Conservation (phyloP, 2,113 vertebrate species). For the Neolamprologus kungweensis region DNA sequence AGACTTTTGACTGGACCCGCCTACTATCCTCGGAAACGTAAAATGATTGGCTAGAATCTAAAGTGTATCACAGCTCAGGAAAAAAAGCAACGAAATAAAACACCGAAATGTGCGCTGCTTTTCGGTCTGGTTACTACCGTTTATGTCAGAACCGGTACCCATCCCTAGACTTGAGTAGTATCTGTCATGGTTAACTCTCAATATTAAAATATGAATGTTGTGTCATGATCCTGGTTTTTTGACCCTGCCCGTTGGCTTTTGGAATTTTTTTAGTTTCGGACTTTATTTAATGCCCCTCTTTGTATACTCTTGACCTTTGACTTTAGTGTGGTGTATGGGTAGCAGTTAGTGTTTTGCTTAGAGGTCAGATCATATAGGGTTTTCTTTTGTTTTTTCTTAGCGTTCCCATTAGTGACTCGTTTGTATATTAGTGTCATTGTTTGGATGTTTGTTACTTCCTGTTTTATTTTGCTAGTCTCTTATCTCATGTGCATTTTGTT, state of each 20-base stretch:
- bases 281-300: neutral
- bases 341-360: neutral
- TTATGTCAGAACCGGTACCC: no score
- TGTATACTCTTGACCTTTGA: neutral
- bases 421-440: neutral
- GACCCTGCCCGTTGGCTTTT: neutral
- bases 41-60: no score
- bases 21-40: no score
- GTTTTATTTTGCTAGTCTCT: neutral
- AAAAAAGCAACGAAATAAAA: no score
- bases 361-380: neutral
- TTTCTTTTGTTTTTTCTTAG: neutral
- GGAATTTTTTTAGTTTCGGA: rapidly evolving
- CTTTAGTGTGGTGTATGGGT: neutral
- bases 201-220: neutral
- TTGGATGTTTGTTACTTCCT: neutral
- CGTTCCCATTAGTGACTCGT: neutral
- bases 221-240: neutral
- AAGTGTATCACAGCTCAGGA: no score
- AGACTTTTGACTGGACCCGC: no score
- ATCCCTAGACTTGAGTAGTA: neutral
- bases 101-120: no score
- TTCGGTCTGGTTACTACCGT: no score
- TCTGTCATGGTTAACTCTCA: neutral
- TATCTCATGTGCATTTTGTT: neutral